These are phyloP conservation scores for Zele albiditarsus DNA, from an alignment of 2,888 invertebrate genomes.

Conservation along the genomic window DNA sequence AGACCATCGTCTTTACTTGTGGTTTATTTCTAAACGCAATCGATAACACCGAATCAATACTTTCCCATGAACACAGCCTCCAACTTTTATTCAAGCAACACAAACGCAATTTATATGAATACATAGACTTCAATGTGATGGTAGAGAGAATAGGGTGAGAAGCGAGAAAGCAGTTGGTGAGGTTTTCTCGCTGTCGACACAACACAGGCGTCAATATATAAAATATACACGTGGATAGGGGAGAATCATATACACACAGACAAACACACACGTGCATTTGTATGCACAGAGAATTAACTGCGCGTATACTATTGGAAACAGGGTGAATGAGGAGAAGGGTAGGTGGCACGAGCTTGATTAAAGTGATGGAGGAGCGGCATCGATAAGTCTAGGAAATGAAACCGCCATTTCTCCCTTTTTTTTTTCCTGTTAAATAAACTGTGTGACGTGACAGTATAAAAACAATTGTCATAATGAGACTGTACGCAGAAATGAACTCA, in stretches of 20 bases:
- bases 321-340: slow-evolving; percentile 12
- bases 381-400: slow-evolving; percentile 56
- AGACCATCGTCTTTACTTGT: slow-evolving; percentile 49
- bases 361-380: slow-evolving; percentile 69
- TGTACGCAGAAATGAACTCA: neutral
- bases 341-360: slow-evolving; percentile 62
- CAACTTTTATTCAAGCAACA: slow-evolving; percentile 46
- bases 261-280: slow-evolving; percentile 40
- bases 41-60: slow-evolving; percentile 64
- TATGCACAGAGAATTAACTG: slow-evolving; percentile 34
- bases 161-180: neutral
- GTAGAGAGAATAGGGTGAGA: neutral
- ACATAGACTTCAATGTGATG: slow-evolving; percentile 38
- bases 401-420: neutral
- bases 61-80: slow-evolving; percentile 51
- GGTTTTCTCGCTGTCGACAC: neutral
- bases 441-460: neutral
- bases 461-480: neutral
- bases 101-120: slow-evolving; percentile 50
- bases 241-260: neutral
- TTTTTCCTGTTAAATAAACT: slow-evolving; percentile 4
- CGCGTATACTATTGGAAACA: slow-evolving; percentile 15
- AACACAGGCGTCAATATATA: neutral
- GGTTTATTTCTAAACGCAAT: slow-evolving; percentile 61
- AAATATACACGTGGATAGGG: neutral